Percentiles rank a stretch among this genome's conserved stretches.
These are phyloP conservation scores for Entomobrya multifasciata DNA, from an alignment of 2,888 invertebrate genomes.

Conservation along the genomic window DNA sequence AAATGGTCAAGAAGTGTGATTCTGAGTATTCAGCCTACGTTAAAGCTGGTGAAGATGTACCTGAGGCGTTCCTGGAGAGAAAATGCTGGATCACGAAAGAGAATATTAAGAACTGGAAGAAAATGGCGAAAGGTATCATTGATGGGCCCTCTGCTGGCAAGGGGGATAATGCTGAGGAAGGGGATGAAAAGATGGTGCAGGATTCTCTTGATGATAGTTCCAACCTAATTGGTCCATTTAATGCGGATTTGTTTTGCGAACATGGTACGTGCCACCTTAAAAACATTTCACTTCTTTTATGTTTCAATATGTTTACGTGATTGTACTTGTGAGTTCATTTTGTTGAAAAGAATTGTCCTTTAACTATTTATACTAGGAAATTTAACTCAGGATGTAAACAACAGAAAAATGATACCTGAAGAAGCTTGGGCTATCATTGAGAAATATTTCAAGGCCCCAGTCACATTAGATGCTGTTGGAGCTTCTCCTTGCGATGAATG, in stretches of 20 bases:
- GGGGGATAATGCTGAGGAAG: slow-evolving; percentile 1
- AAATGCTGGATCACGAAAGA: slow-evolving; percentile 80
- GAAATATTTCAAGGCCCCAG: slow-evolving; percentile 82
- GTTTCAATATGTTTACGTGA: slow-evolving; percentile 41
- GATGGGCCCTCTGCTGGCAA: slow-evolving; percentile 20
- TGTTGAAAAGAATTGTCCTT: slow-evolving; percentile 22
- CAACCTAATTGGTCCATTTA: slow-evolving; percentile 81
- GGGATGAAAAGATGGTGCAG: neutral
- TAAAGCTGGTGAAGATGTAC: slow-evolving; percentile 31
- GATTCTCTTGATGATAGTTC: slow-evolving; percentile 78
- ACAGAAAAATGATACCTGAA: slow-evolving; percentile 82
- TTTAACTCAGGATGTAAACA: slow-evolving; percentile 81
- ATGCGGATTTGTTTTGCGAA: slow-evolving; percentile 52
- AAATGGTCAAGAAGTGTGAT: slow-evolving; percentile 64
- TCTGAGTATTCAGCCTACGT: neutral
- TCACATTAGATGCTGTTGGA: slow-evolving; percentile 79
- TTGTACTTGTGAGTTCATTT: too few species aligned
- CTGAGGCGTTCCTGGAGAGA: slow-evolving; percentile 46
- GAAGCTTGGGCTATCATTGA: slow-evolving; percentile 83
- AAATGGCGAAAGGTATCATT: slow-evolving; percentile 66
- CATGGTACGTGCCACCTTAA: slow-evolving; percentile 28
- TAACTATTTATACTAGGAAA: slow-evolving; percentile 80
- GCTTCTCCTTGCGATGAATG: slow-evolving; percentile 69
- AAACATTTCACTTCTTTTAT: neutral
- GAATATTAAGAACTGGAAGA: slow-evolving; percentile 79